phyloP scores from a whole-genome alignment of 1,140 invertebrate genomes.

The Nautilus pompilius region DNA sequence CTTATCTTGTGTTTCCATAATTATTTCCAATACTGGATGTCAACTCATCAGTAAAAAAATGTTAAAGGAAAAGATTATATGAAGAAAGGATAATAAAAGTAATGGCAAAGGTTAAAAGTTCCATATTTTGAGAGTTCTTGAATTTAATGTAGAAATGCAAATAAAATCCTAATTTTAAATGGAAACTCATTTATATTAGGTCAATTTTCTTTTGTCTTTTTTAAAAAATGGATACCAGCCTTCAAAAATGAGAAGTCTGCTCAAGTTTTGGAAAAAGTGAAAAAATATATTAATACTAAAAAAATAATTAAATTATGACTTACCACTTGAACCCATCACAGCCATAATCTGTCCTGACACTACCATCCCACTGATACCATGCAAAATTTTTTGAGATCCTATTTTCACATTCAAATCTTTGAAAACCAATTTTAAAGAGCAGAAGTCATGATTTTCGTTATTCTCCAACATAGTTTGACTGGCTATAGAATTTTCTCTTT shows the following conservation, averaged over 20 bases:
- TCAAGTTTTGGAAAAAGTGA: not conserved
- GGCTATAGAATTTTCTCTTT: no score
- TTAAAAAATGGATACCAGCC: not conserved
- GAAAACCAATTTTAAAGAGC: conserved; percentile 69
- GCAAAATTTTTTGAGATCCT: conserved; percentile 63
- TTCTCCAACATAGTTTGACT: no score
- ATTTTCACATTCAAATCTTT: conserved; percentile 63
- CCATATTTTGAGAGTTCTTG: no score
- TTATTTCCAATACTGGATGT: no score
- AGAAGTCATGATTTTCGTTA: no score
- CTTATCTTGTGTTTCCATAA: no score
- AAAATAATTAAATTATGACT: conserved; percentile 10
- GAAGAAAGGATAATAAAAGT: no score
- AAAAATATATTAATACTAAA: not conserved
- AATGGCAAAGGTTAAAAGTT: no score
- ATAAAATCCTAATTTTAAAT: not conserved
- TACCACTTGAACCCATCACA: conserved; percentile 80
- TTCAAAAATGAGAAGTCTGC: not conserved
- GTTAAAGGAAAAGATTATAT: no score
- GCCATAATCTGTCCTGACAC: conserved; percentile 76
- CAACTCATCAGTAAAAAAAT: no score
- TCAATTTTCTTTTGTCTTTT: not conserved
- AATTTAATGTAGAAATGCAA: not conserved
- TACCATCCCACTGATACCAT: conserved; percentile 71
- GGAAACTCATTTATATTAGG: not conserved